Percentiles rank a stretch among this genome's conserved stretches.
phyloP scores from a whole-genome alignment of 2,113 vertebrate species.

The Amphiprion ocellaris region DNA sequence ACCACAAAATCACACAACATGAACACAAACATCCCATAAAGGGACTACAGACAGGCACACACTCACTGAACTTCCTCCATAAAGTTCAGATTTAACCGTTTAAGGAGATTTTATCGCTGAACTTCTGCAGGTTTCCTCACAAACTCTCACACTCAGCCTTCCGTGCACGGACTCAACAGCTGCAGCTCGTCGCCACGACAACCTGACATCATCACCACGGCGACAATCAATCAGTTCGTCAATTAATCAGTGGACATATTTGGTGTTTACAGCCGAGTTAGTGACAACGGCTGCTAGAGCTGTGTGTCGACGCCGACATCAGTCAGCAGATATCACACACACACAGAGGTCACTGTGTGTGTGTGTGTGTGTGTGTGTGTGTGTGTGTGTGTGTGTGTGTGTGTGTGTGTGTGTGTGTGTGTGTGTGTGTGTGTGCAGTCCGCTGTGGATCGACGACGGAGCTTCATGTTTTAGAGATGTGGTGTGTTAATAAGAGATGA shows the following conservation, averaged over 20 bases:
- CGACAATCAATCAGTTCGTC: conserved; percentile 55
- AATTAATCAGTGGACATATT: conserved; percentile 70
- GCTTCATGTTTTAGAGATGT: conserved; percentile 62
- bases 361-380: conserved; percentile 21
- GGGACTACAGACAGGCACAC: too few species aligned
- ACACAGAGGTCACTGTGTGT: neutral
- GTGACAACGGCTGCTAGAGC: conserved; percentile 69
- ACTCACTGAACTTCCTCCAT: too few species aligned
- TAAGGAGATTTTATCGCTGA: too few species aligned
- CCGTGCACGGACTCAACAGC: conserved; percentile 33
- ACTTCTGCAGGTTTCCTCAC: too few species aligned
- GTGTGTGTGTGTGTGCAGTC: conserved; percentile 30
- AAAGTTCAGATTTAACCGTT: too few species aligned
- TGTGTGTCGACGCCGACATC: conserved; percentile 69
- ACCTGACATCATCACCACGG: conserved; percentile 59
- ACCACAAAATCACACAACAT: too few species aligned
- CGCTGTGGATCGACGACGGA: conserved; percentile 7
- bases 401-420: conserved; percentile 22
- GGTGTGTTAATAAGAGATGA: conserved; percentile 68
- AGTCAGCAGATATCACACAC: conserved; percentile 67
- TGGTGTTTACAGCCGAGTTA: conserved; percentile 68
- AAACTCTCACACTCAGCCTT: neutral
- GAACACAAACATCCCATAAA: too few species aligned
- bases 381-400: conserved; percentile 23
- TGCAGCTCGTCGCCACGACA: conserved; percentile 49